Evolutionary conservation across 2,113 vertebrate species (phyloP).

Genomic region (Conger conger): DNA sequence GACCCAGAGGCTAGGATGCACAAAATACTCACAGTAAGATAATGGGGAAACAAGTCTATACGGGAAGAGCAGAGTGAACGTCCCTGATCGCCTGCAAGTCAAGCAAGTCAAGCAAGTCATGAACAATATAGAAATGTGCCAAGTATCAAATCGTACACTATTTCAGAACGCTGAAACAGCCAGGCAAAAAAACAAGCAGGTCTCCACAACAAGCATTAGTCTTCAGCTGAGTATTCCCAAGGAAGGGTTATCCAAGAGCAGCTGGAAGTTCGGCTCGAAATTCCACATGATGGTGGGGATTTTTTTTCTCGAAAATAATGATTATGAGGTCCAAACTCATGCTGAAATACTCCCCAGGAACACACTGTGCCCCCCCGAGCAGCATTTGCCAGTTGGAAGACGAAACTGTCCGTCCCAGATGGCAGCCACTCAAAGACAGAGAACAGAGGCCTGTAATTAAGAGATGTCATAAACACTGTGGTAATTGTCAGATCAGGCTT

Average conservation of each 20-base stretch:
- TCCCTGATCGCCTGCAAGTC: too few relatives aligned
- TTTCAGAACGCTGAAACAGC: not conserved
- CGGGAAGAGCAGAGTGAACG: too few relatives aligned
- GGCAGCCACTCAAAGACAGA: not conserved
- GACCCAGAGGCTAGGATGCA: too few relatives aligned
- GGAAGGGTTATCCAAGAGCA: not conserved
- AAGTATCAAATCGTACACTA: not conserved
- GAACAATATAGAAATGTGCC: too few relatives aligned
- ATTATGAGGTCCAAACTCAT: not conserved
- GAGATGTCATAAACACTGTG: not conserved
- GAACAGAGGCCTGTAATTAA: not conserved
- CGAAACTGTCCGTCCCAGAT: not conserved
- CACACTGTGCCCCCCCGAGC: not conserved
- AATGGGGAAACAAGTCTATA: too few relatives aligned
- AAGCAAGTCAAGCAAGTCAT: too few relatives aligned
- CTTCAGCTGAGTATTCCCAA: not conserved
- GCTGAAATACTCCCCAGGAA: not conserved
- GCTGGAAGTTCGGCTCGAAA: not conserved
- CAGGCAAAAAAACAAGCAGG: too few relatives aligned
- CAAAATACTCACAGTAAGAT: too few relatives aligned
- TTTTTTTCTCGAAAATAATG: not conserved
- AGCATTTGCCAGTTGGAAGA: not conserved
- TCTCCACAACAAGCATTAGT: not conserved
- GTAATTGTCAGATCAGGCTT: constrained; percentile 8
- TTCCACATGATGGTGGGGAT: not conserved